Conservation (phyloP, 2,797 vertebrate species). For the Phalanger gymnotis region DNA sequence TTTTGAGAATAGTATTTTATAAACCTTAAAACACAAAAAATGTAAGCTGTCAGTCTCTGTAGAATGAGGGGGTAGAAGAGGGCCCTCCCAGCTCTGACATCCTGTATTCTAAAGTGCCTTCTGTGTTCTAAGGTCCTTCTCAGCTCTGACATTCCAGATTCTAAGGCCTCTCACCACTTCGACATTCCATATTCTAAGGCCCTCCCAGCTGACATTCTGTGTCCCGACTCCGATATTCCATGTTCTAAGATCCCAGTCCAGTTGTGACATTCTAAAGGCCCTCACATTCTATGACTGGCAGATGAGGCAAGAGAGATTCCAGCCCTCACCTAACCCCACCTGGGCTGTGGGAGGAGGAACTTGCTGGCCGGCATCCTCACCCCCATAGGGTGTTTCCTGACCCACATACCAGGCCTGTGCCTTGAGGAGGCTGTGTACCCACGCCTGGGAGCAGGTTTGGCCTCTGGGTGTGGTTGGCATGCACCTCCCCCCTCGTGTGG, state of each 20-base stretch:
- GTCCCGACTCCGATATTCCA: neutral
- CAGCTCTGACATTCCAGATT: neutral
- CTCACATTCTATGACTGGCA: neutral
- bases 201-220: neutral
- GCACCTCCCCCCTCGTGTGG: neutral
- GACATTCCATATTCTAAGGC: neutral
- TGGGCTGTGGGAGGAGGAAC: neutral
- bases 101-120: neutral
- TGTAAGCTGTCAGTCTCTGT: neutral
- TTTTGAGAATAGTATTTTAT: neutral
- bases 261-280: neutral
- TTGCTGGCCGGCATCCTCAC: neutral
- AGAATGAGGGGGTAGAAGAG: neutral
- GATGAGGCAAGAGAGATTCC: neutral
- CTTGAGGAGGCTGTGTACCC: neutral
- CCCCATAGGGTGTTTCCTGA: neutral
- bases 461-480: conserved; percentile 1
- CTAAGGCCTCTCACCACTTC: neutral
- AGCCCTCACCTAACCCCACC: neutral
- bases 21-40: neutral
- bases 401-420: neutral
- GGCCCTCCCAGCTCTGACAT: neutral
- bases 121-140: neutral
- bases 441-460: too few relatives aligned
- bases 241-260: neutral